Percentiles rank a stretch among this genome's conserved stretches.
Conservation (phyloP, 1,140 invertebrate species). For the Trachymyrmex cornetzi region DNA sequence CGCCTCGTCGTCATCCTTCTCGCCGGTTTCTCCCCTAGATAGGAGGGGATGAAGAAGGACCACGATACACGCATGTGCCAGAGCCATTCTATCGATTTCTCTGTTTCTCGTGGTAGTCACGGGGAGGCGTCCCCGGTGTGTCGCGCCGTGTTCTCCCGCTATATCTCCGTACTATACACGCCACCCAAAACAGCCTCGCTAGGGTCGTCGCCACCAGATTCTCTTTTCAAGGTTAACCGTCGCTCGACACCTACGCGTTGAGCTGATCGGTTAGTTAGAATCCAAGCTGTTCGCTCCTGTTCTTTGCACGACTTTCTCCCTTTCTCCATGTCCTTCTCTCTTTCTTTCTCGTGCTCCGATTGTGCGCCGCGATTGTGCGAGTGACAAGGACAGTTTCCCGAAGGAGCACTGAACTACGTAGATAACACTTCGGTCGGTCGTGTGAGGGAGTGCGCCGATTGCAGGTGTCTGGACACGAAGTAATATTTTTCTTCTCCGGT, state of each 20-base stretch:
- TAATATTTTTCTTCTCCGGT: background rate
- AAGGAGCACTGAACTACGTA: constrained; percentile 5
- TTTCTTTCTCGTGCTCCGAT: constrained; percentile 5
- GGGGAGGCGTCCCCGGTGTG: constrained; percentile 75
- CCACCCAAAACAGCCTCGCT: constrained; percentile 85
- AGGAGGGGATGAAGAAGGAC: constrained; percentile 48
- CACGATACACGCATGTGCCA: constrained; percentile 82
- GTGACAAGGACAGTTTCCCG: constrained; percentile 31
- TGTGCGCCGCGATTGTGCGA: constrained; percentile 42
- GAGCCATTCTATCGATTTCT: constrained; percentile 83
- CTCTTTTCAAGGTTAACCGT: constrained; percentile 83
- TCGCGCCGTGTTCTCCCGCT: constrained; percentile 67
- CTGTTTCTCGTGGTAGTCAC: constrained; percentile 75
- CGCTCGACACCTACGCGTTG: constrained; percentile 54
- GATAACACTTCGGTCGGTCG: background rate
- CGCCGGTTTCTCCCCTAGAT: constrained; percentile 66
- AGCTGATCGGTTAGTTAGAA: background rate
- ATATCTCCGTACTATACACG: constrained; percentile 66
- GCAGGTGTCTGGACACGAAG: background rate
- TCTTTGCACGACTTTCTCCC: background rate
- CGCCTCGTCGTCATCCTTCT: constrained; percentile 38
- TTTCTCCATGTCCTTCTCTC: background rate
- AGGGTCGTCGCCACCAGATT: constrained; percentile 82
- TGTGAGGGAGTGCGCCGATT: background rate
- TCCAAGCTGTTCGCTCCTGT: background rate